phyloP scores from a whole-genome alignment of 2,797 vertebrate genomes.

The Sebastes hubbsi region DNA sequence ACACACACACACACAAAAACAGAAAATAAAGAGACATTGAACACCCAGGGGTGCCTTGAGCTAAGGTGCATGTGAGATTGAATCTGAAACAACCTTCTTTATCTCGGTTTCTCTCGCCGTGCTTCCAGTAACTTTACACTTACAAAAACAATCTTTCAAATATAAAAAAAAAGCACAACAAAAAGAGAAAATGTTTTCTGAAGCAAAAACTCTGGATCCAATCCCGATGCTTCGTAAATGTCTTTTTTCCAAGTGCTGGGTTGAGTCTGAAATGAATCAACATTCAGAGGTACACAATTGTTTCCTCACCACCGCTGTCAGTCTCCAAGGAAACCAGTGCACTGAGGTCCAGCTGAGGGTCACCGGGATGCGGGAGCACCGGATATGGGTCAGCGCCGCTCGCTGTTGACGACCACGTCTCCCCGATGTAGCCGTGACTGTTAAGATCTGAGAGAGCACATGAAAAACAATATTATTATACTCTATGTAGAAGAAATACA shows the following conservation, averaged over 20 bases:
- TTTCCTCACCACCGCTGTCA: slow-evolving; percentile 82
- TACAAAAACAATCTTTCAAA: slow-evolving; percentile 6
- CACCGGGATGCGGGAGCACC: slow-evolving; percentile 45
- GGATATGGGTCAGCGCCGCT: slow-evolving; percentile 57
- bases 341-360: slow-evolving; percentile 68
- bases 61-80: slow-evolving; percentile 55
- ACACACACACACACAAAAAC: not conserved
- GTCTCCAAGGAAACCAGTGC: slow-evolving; percentile 75
- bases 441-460: slow-evolving; percentile 77
- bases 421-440: slow-evolving; percentile 60
- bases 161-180: not conserved
- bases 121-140: slow-evolving; percentile 28
- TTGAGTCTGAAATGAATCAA: slow-evolving; percentile 11
- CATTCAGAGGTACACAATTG: slow-evolving; percentile 84
- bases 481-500: not conserved
- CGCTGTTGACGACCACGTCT: slow-evolving; percentile 64
- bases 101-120: not conserved
- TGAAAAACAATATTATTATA: not conserved
- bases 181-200: slow-evolving; percentile 12
- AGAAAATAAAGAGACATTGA: slow-evolving; percentile 29
- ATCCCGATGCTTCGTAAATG: not conserved
- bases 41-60: slow-evolving; percentile 36
- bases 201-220: not conserved
- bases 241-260: slow-evolving; percentile 13
- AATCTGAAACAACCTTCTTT: slow-evolving; percentile 22